Percentiles rank a stretch among this genome's conserved stretches.
Conservation (phyloP, 2,113 vertebrate species). For the Ciconia maguari region DNA sequence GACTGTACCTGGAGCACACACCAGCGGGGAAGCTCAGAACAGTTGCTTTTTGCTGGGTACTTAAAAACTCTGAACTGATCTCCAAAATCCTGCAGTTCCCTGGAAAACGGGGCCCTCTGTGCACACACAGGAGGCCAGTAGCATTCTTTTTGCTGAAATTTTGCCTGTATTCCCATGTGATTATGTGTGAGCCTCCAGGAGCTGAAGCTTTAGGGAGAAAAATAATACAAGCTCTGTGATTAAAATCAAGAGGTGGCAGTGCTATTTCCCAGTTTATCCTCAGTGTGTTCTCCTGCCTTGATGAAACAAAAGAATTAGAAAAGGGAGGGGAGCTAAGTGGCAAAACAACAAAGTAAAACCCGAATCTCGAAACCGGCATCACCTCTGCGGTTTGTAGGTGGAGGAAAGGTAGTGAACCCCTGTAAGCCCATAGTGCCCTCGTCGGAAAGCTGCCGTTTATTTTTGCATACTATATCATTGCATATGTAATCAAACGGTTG, state of each 20-base stretch:
- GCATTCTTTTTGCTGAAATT: background rate
- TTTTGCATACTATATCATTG: background rate
- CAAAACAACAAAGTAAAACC: background rate
- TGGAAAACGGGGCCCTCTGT: background rate
- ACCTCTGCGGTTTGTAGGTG: rapidly evolving
- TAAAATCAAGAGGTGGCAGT: background rate
- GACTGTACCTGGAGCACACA: background rate
- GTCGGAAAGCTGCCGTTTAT: background rate
- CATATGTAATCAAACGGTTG: background rate
- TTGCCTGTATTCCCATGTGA: background rate
- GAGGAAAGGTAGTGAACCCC: background rate
- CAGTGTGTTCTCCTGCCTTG: background rate
- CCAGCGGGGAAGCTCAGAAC: background rate
- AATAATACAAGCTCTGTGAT: background rate
- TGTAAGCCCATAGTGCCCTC: background rate
- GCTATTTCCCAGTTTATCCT: background rate
- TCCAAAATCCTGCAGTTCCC: background rate
- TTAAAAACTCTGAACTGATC: background rate
- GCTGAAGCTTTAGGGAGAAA: background rate
- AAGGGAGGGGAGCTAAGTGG: background rate
- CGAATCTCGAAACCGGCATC: background rate
- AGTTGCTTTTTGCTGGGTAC: background rate
- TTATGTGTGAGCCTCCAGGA: background rate
- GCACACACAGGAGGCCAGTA: background rate
- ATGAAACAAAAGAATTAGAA: background rate